Conservation (phyloP, 1,140 invertebrate species). For the Chelonus insularis region DNA sequence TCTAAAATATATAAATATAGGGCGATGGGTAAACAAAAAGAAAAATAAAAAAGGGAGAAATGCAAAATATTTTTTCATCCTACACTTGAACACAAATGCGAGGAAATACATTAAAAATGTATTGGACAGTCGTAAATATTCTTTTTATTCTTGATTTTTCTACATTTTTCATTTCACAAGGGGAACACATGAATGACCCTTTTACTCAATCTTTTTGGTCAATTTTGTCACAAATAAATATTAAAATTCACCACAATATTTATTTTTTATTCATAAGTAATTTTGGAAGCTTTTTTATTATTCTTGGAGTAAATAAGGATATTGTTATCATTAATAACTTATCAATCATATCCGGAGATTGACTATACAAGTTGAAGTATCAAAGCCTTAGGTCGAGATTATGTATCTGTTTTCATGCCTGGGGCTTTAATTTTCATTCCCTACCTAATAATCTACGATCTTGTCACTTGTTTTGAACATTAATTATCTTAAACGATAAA, state of each 20-base stretch:
- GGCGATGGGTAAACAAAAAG: neutral
- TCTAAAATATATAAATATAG: no score
- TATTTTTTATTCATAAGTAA: no score
- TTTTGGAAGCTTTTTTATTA: neutral
- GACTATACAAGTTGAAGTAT: constrained; percentile 1
- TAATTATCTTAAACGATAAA: neutral
- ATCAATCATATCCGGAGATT: no score
- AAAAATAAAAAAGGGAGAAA: neutral
- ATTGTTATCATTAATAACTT: neutral
- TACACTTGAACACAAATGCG: constrained; percentile 48
- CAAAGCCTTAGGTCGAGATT: constrained; percentile 25
- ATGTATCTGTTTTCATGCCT: constrained; percentile 21
- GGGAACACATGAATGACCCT: constrained; percentile 14
- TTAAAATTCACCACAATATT: no score
- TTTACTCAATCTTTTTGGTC: neutral
- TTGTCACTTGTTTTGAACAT: constrained; percentile 9
- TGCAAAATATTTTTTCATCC: constrained; percentile 21
- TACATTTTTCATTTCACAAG: constrained; percentile 29
- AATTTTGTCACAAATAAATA: neutral
- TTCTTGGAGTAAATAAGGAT: neutral
- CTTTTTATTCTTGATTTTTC: constrained; percentile 42
- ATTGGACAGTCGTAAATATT: constrained; percentile 53
- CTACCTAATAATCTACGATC: constrained; percentile 2
- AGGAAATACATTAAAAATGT: constrained; percentile 62
- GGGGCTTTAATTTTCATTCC: constrained; percentile 13